Evolutionary conservation across 2,113 vertebrate species (phyloP).

Genomic region (Gymnobelideus leadbeateri): DNA sequence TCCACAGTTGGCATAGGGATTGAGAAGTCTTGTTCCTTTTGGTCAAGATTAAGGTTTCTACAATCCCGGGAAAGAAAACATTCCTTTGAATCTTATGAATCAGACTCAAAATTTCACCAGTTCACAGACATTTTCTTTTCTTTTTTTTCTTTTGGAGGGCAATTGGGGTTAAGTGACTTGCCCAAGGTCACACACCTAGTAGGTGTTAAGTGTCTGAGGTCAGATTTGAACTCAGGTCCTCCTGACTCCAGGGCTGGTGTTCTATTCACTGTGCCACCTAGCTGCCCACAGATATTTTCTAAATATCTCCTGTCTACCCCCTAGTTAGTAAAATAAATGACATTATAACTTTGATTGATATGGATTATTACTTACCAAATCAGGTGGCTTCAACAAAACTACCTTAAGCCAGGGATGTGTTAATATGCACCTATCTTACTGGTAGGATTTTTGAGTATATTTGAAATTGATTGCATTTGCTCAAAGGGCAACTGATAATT

Average conservation of each 20-base stretch:
- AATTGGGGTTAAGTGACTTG: no score
- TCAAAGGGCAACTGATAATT: background rate
- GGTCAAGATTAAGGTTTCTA: background rate
- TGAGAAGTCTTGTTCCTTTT: background rate
- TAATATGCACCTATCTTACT: slow-evolving; percentile 17
- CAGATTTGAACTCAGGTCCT: no score
- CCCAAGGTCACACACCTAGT: no score
- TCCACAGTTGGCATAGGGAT: slow-evolving; percentile 10
- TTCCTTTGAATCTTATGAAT: fast-evolving
- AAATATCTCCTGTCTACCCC: background rate
- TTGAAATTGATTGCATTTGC: slow-evolving; percentile 45
- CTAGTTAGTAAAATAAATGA: slow-evolving; percentile 47
- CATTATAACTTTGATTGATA: slow-evolving; percentile 37
- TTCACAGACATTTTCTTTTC: background rate
- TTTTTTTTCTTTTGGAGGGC: no score
- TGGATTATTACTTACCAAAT: slow-evolving; percentile 46
- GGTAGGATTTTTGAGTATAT: slow-evolving; percentile 12
- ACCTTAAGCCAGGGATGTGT: slow-evolving; percentile 34
- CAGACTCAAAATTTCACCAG: background rate
- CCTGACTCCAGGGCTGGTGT: no score
- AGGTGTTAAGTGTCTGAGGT: no score
- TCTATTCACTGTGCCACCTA: no score
- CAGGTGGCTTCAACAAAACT: background rate
- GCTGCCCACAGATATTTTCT: background rate
- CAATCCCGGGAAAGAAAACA: background rate